A percentile compares a stretch with the other conserved stretches of the same genome.
Evolutionary conservation across 2,113 vertebrate genomes (phyloP).

Genomic region (Illadopsis cleaveri): DNA sequence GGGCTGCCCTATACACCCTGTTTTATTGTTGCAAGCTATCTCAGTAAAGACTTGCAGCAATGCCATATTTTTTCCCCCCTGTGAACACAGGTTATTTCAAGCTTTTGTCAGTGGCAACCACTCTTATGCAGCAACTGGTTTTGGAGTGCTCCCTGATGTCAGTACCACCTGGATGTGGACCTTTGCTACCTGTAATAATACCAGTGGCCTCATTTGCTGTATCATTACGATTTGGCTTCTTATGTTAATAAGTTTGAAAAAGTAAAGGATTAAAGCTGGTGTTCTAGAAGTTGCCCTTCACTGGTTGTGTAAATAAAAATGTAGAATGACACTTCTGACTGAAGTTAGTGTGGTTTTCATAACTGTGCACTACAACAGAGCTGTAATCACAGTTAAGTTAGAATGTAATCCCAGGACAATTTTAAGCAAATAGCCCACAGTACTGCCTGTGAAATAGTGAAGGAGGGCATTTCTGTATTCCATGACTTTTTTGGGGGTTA

Average conservation of each 20-base stretch:
- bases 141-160: slow-evolving; percentile 88
- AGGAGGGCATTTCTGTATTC: slow-evolving; percentile 83
- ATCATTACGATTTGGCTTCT: slow-evolving; percentile 91
- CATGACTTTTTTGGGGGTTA: slow-evolving; percentile 79
- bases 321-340: slow-evolving; percentile 82
- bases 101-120: slow-evolving; percentile 88
- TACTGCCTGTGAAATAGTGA: slow-evolving; percentile 81
- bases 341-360: slow-evolving; percentile 85
- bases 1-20: slow-evolving; percentile 77
- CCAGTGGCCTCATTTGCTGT: slow-evolving; percentile 90
- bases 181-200: slow-evolving; percentile 88
- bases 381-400: slow-evolving; percentile 80
- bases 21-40: slow-evolving; percentile 83
- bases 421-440: slow-evolving; percentile 80
- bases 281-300: slow-evolving; percentile 85
- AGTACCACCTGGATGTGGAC: slow-evolving; percentile 83
- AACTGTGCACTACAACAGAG: slow-evolving; percentile 81
- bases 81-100: slow-evolving; percentile 89
- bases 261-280: slow-evolving; percentile 82
- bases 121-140: slow-evolving; percentile 87
- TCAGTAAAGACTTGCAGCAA: slow-evolving; percentile 86
- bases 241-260: slow-evolving; percentile 86
- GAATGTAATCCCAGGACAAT: slow-evolving; percentile 83
- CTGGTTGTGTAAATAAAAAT: slow-evolving; percentile 83
- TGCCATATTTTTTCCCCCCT: slow-evolving; percentile 84